Conservation (phyloP, 2,797 vertebrate species). For the Pitangus sulphuratus region DNA sequence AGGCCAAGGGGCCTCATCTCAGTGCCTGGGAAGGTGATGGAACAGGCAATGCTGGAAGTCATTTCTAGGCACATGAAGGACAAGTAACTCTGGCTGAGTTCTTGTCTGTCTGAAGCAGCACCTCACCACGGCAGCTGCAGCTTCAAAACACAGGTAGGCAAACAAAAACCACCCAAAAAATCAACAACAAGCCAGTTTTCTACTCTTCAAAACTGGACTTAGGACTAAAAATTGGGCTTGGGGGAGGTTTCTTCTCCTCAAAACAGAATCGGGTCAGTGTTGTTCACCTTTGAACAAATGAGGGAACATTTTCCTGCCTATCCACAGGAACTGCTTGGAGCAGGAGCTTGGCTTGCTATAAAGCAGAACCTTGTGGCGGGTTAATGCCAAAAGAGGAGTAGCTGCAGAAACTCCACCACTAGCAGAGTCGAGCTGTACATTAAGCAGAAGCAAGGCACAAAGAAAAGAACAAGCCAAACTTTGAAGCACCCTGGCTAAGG, state of each 20-base stretch:
- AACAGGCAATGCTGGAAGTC: not conserved
- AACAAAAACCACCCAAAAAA: not conserved
- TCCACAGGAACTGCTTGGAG: not conserved
- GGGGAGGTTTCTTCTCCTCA: not conserved
- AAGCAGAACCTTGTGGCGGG: not conserved
- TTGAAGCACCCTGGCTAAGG: not conserved
- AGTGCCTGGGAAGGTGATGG: not conserved
- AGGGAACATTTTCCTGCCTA: not conserved
- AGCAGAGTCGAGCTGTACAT: not conserved
- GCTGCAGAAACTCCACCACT: not conserved
- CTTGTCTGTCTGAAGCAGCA: not conserved
- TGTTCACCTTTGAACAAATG: not conserved
- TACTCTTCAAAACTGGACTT: not conserved
- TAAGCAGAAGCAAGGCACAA: not conserved
- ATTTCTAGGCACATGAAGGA: not conserved
- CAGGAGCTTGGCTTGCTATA: not conserved
- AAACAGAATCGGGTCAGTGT: not conserved
- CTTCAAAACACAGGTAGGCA: not conserved
- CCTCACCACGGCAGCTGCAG: not conserved
- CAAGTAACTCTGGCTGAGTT: not conserved
- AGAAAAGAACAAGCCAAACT: conserved; percentile 14
- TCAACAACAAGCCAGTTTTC: not conserved
- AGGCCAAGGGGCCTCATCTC: not conserved
- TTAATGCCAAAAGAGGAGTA: not conserved
- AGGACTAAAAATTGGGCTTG: not conserved